These are phyloP conservation scores for Xestia c-nigrum DNA, from an alignment of 2,888 invertebrate genomes.

Conservation along the genomic window DNA sequence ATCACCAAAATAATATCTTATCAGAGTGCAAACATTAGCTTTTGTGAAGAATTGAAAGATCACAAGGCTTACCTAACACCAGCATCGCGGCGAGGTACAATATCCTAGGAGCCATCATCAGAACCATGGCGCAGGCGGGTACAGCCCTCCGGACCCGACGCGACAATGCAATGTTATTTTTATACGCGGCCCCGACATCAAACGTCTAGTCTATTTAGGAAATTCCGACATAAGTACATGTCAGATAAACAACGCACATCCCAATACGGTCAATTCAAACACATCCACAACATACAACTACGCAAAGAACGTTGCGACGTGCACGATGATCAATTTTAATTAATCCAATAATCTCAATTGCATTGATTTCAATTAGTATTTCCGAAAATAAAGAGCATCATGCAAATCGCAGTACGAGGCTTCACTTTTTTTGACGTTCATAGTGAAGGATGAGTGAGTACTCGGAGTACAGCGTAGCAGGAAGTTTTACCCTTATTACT, in stretches of 20 bases:
- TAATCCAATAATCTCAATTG: slow-evolving; percentile 65
- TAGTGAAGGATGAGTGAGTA: no score
- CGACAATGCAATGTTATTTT: slow-evolving; percentile 88
- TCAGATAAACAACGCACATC: slow-evolving; percentile 86
- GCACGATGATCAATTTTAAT: slow-evolving; percentile 62
- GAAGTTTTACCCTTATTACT: neutral
- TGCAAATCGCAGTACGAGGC: slow-evolving; percentile 56
- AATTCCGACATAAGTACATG: slow-evolving; percentile 85
- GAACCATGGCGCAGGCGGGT: slow-evolving; percentile 77
- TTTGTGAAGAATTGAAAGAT: slow-evolving; percentile 24
- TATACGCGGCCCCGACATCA: slow-evolving; percentile 88
- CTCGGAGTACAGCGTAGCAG: no score
- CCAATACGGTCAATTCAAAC: slow-evolving; percentile 68
- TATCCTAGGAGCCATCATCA: slow-evolving; percentile 76
- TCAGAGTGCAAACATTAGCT: slow-evolving; percentile 51
- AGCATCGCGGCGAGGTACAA: slow-evolving; percentile 72
- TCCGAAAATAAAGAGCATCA: slow-evolving; percentile 72
- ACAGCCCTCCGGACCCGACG: slow-evolving; percentile 80
- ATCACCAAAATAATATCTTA: slow-evolving; percentile 21
- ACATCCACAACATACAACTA: slow-evolving; percentile 64
- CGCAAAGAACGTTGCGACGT: slow-evolving; percentile 46
- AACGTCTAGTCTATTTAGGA: slow-evolving; percentile 88
- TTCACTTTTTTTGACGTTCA: slow-evolving; percentile 69
- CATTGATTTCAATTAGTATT: slow-evolving; percentile 74
- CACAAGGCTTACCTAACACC: slow-evolving; percentile 78